Conservation (phyloP, 1,140 invertebrate genomes). For the Musca domestica region DNA sequence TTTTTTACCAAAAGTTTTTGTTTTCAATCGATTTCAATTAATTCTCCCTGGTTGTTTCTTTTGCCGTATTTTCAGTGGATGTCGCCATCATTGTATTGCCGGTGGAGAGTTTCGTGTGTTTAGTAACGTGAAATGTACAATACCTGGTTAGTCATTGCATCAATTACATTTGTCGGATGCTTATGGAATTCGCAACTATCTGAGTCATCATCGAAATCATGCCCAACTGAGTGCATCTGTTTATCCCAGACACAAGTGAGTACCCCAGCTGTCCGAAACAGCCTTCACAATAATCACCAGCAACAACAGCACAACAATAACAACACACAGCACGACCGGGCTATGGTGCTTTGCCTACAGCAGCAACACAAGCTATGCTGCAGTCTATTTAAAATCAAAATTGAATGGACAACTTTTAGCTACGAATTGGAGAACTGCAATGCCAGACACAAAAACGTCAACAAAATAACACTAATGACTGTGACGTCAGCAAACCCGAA, state of each 20-base stretch:
- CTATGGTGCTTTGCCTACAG: too few relatives aligned
- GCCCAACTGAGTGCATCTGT: constrained; percentile 75
- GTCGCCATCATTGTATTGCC: constrained; percentile 13
- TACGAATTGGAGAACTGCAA: constrained; percentile 29
- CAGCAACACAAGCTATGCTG: not conserved
- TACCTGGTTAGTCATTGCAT: constrained; percentile 52
- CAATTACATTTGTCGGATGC: constrained; percentile 53
- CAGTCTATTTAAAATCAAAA: constrained; percentile 26
- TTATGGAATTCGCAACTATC: constrained; percentile 53
- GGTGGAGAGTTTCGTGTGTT: constrained; percentile 12
- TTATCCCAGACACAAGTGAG: constrained; percentile 77
- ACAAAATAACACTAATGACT: constrained; percentile 38
- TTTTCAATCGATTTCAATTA: too few relatives aligned
- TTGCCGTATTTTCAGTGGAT: constrained; percentile 26
- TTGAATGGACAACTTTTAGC: constrained; percentile 32
- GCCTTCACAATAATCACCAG: too few relatives aligned
- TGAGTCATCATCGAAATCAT: constrained; percentile 57
- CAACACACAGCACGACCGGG: too few relatives aligned
- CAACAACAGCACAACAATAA: too few relatives aligned
- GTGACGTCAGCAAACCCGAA: not conserved
- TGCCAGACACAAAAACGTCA: not conserved
- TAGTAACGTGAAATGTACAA: constrained; percentile 53
- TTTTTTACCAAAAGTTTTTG: too few relatives aligned
- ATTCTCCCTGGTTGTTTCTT: constrained; percentile 1
- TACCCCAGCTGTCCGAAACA: constrained; percentile 4